Evolutionary conservation across 1,140 invertebrate genomes (phyloP).

Genomic region (Ips typographus): DNA sequence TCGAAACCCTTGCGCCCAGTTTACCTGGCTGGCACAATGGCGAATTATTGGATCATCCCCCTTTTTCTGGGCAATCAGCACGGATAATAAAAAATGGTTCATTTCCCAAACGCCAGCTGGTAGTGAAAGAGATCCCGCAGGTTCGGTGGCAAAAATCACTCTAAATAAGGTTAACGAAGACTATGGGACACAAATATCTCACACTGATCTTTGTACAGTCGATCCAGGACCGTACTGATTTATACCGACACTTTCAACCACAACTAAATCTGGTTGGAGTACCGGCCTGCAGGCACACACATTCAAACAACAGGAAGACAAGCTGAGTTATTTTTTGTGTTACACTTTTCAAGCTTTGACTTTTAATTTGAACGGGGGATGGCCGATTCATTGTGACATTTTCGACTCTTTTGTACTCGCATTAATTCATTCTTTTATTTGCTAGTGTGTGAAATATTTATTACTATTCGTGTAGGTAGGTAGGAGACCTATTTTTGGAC

Average conservation of each 20-base stretch:
- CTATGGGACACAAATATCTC: constrained; percentile 21
- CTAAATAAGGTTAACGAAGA: constrained; percentile 33
- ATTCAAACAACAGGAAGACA: constrained; percentile 9
- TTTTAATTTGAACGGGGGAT: constrained; percentile 26
- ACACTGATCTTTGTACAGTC: constrained; percentile 17
- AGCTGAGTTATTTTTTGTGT: constrained; percentile 18
- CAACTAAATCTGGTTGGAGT: too few relatives aligned
- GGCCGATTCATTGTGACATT: constrained; percentile 21
- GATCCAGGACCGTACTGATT: constrained; percentile 4
- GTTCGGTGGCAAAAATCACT: constrained; percentile 33
- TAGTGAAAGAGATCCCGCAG: constrained; percentile 27
- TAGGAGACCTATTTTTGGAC: neutral
- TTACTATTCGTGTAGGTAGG: constrained; percentile 16
- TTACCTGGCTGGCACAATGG: constrained; percentile 32
- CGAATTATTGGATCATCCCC: constrained; percentile 36
- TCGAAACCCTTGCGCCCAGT: constrained; percentile 24
- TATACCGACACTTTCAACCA: too few relatives aligned
- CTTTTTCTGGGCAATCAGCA: constrained; percentile 31
- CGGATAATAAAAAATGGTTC: constrained; percentile 31
- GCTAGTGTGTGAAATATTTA: constrained; percentile 28
- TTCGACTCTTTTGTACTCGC: constrained; percentile 19
- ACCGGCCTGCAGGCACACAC: too few relatives aligned
- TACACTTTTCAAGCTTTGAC: constrained; percentile 28
- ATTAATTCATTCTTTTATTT: constrained; percentile 34
- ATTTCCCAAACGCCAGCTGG: constrained; percentile 16